Conservation (phyloP, 2,888 invertebrate genomes). For the Petrolisthes manimaculis region DNA sequence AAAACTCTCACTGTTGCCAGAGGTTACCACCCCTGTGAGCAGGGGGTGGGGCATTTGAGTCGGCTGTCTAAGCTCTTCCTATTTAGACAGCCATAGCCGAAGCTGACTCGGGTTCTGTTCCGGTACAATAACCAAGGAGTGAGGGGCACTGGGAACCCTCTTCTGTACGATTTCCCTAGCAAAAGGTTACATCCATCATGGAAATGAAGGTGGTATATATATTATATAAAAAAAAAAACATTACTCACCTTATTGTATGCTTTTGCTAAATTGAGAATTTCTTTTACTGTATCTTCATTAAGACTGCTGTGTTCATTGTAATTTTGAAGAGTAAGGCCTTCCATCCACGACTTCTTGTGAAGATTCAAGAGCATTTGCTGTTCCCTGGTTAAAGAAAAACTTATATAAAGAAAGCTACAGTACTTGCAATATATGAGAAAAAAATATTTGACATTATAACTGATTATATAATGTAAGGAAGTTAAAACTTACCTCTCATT, state of each 20-base stretch:
- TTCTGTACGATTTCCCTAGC: too few relatives aligned
- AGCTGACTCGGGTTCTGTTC: too few relatives aligned
- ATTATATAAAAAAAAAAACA: too few relatives aligned
- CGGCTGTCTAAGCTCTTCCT: too few relatives aligned
- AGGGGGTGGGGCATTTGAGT: too few relatives aligned
- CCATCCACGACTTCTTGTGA: conserved; percentile 98
- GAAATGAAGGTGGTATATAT: too few relatives aligned
- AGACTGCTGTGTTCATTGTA: conserved; percentile 92
- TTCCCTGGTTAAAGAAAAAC: conserved; percentile 73
- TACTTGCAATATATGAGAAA: background rate
- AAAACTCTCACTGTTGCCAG: too few relatives aligned
- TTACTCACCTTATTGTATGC: conserved; percentile 85
- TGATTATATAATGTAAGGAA: background rate
- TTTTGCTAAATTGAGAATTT: conserved; percentile 97
- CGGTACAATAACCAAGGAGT: too few relatives aligned
- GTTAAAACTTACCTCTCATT: conserved; percentile 77
- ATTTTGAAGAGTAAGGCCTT: conserved; percentile 89
- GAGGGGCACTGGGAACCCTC: too few relatives aligned
- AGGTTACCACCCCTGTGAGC: too few relatives aligned
- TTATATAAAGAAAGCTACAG: background rate
- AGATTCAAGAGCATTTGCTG: conserved; percentile 99
- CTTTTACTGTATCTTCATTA: conserved; percentile 93
- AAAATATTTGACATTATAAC: background rate
- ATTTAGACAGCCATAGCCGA: too few relatives aligned
- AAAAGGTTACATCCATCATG: too few relatives aligned